phyloP scores from a whole-genome alignment of 2,888 invertebrate species.

The Podabrus alpinus region DNA sequence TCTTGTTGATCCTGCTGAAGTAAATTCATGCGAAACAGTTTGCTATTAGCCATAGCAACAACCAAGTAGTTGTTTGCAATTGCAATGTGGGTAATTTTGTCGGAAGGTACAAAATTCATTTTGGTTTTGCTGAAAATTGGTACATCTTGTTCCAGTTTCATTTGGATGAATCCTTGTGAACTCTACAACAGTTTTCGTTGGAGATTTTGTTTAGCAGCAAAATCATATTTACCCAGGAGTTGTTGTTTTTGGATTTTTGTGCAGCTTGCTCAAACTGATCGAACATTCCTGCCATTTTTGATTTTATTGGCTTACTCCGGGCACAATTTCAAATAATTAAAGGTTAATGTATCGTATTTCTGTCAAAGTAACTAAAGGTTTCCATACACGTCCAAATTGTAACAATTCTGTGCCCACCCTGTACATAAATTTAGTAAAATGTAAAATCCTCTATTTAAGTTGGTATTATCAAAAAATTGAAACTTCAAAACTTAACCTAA shows the following conservation, averaged over 20 bases:
- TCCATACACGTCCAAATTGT: neutral
- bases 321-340: neutral
- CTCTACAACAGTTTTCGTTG: constrained; percentile 44
- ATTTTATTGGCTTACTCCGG: neutral
- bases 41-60: constrained; percentile 81
- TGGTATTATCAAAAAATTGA: no score
- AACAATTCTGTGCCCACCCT: neutral
- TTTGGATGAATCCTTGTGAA: constrained; percentile 61
- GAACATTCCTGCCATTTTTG: constrained; percentile 77
- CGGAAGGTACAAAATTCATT: constrained; percentile 78
- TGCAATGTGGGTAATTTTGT: constrained; percentile 77
- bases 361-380: neutral
- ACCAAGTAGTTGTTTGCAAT: constrained; percentile 83
- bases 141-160: constrained; percentile 70
- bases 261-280: constrained; percentile 85
- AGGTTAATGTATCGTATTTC: neutral
- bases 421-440: neutral
- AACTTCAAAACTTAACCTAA: neutral
- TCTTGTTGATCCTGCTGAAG: constrained; percentile 77
- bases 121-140: constrained; percentile 88
- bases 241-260: constrained; percentile 57
- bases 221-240: constrained; percentile 32
- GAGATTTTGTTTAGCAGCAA: neutral
- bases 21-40: constrained; percentile 79
- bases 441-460: no score